Conservation (phyloP, 2,888 invertebrate species). For the Gasteruption jaculator region DNA sequence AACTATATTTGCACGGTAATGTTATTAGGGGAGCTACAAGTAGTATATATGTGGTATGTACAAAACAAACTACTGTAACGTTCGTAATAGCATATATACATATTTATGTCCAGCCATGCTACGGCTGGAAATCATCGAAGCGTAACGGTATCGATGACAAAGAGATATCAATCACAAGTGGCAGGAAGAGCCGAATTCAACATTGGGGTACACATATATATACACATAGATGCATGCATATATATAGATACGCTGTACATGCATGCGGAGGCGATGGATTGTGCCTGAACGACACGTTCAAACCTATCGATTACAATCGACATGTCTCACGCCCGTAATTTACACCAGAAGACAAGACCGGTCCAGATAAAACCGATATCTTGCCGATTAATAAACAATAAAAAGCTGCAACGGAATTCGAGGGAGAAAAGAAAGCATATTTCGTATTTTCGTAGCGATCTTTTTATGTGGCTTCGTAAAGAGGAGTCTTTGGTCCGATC, state of each 20-base stretch:
- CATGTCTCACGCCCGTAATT: conserved; percentile 27
- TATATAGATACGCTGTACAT: neutral
- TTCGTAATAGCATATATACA: no score
- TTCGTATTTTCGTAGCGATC: no score
- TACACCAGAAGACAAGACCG: conserved; percentile 28
- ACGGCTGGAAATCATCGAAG: no score
- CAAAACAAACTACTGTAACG: no score
- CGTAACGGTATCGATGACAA: conserved; percentile 30
- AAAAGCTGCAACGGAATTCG: no score
- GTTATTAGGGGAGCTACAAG: no score
- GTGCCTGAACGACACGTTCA: conserved; percentile 27
- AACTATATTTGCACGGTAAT: no score
- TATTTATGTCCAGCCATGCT: no score
- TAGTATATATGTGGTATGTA: no score
- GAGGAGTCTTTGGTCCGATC: no score
- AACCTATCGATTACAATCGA: conserved; percentile 39
- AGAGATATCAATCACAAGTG: conserved; percentile 27
- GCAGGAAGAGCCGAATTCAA: conserved; percentile 5
- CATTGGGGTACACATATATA: conserved; percentile 16
- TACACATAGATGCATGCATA: conserved; percentile 9
- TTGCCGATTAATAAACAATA: conserved; percentile 21
- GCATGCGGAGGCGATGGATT: conserved; percentile 9
- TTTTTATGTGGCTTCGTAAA: no score
- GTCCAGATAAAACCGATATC: conserved; percentile 31
- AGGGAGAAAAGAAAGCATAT: no score